These are phyloP conservation scores for Mythimna lalbum DNA, from an alignment of 2,888 invertebrate species.

Conservation along the genomic window DNA sequence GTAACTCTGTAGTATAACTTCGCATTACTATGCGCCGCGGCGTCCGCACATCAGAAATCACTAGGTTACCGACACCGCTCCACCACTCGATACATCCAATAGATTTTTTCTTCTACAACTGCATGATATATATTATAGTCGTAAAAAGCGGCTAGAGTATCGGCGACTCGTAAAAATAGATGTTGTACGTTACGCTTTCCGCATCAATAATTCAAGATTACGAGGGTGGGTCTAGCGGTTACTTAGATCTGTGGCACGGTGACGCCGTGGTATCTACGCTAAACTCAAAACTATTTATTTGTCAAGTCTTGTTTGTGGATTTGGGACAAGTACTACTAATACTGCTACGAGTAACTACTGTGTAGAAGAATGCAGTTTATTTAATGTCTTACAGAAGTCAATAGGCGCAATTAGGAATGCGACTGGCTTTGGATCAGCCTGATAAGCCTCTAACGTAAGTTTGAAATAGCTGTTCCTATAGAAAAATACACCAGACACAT, in stretches of 20 bases:
- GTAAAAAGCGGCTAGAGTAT: conserved; percentile 85
- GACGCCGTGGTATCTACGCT: conserved; percentile 15
- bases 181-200: conserved; percentile 81
- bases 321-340: conserved; percentile 35
- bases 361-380: conserved; percentile 34
- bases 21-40: conserved; percentile 77
- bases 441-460: too few relatives aligned
- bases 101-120: conserved; percentile 83
- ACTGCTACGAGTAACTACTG: conserved; percentile 2
- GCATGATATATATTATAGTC: conserved; percentile 84
- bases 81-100: conserved; percentile 80
- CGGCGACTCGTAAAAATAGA: conserved; percentile 85
- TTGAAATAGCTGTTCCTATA: neutral
- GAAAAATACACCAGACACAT: too few relatives aligned
- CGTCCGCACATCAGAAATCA: conserved; percentile 78
- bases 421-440: neutral
- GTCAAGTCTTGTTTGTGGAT: conserved; percentile 42
- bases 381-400: neutral
- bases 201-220: conserved; percentile 89
- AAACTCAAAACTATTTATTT: conserved; percentile 45
- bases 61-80: conserved; percentile 82
- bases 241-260: conserved; percentile 60
- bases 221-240: conserved; percentile 61
- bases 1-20: conserved; percentile 67
- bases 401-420: neutral